Percentiles rank a stretch among this genome's conserved stretches.
phyloP scores from a whole-genome alignment of 2,888 invertebrate species.

The Cheilosia soror region DNA sequence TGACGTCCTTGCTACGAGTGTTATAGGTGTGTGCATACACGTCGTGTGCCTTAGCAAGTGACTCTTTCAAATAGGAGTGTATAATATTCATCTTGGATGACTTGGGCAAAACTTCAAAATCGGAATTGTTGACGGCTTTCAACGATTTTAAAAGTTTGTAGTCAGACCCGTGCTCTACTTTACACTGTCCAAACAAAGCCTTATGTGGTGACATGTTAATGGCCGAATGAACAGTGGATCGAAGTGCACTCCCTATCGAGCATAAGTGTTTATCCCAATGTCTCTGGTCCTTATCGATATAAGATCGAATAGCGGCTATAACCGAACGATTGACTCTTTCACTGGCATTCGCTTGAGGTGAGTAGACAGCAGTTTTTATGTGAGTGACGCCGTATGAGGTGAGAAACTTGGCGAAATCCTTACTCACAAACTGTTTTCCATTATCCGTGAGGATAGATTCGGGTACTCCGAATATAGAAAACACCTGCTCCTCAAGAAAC shows the following conservation, averaged over 20 bases:
- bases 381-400: background rate
- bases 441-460: background rate
- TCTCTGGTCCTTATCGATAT: background rate
- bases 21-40: background rate
- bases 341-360: background rate
- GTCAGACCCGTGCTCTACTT: background rate
- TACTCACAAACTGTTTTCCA: background rate
- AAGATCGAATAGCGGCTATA: background rate
- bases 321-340: background rate
- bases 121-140: slow-evolving; percentile 8
- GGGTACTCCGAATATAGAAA: too few species aligned
- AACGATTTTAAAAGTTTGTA: background rate
- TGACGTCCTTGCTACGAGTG: background rate
- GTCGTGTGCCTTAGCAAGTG: background rate
- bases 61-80: background rate
- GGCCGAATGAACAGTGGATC: background rate
- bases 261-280: background rate
- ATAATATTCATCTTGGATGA: slow-evolving; percentile 7
- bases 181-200: slow-evolving; percentile 21
- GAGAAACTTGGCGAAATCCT: background rate
- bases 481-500: background rate
- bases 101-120: slow-evolving; percentile 14
- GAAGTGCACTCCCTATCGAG: background rate
- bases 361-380: background rate
- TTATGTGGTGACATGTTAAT: slow-evolving; percentile 29